Conservation (phyloP, 2,113 vertebrate genomes). For the Solea senegalensis region DNA sequence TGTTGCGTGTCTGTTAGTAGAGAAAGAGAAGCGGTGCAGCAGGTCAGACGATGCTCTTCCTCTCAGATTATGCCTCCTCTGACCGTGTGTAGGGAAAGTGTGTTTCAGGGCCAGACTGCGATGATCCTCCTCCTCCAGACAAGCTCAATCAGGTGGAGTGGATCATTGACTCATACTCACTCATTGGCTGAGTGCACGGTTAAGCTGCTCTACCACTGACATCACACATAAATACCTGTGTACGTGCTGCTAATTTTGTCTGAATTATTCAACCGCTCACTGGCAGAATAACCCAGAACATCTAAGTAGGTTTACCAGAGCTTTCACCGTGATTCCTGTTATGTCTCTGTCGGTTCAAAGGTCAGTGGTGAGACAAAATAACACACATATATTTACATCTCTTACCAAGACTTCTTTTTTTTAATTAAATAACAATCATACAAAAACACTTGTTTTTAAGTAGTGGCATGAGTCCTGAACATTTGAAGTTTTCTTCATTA, state of each 20-base stretch:
- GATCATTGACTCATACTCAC: conserved; percentile 38
- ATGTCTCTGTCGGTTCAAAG: not conserved
- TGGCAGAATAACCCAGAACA: conserved; percentile 26
- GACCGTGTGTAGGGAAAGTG: conserved; percentile 25
- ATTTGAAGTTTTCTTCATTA: conserved; percentile 39
- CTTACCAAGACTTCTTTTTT: conserved; percentile 32
- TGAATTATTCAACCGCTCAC: conserved; percentile 30
- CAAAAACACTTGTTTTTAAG: conserved; percentile 49
- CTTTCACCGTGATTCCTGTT: conserved; percentile 15
- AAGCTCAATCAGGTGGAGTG: conserved; percentile 41
- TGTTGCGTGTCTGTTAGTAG: conserved; percentile 4
- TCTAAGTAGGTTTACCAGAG: conserved; percentile 8
- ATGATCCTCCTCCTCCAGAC: conserved; percentile 42
- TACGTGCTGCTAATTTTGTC: conserved; percentile 45
- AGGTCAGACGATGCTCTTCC: conserved; percentile 1
- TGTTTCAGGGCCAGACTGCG: conserved; percentile 34
- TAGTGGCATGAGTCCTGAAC: conserved; percentile 38
- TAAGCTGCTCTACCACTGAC: conserved; percentile 48
- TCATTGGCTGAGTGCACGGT: conserved; percentile 59
- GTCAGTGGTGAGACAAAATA: not conserved
- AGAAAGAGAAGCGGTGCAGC: not conserved
- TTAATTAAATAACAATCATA: conserved; percentile 77
- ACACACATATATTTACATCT: not conserved
- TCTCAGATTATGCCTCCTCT: conserved; percentile 10
- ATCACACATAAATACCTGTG: conserved; percentile 45